A percentile compares a stretch with the other conserved stretches of the same genome.
These are phyloP conservation scores for Pteropus alecto DNA, from an alignment of 2,113 vertebrate species.

Conservation along the genomic window DNA sequence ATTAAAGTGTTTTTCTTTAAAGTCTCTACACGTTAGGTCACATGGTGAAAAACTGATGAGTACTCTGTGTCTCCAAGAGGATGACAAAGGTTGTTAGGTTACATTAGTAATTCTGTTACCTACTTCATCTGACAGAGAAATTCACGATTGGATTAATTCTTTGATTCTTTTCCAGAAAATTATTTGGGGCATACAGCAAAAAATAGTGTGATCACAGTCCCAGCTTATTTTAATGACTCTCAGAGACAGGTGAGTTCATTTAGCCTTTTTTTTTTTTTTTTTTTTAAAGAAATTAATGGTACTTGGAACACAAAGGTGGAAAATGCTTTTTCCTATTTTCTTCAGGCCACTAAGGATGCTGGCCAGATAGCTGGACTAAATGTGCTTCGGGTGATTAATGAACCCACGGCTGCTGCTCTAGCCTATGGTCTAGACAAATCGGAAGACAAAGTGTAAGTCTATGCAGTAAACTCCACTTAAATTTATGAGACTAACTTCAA, in stretches of 20 bases:
- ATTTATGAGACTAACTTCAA: not conserved
- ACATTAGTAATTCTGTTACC: not conserved
- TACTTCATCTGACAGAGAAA: not conserved
- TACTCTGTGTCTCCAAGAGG: not conserved
- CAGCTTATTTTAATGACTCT: constrained; percentile 99
- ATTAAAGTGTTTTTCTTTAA: not conserved
- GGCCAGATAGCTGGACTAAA: constrained; percentile 97
- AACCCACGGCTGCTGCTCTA: constrained; percentile 97
- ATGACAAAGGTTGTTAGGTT: not conserved
- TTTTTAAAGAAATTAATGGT: not conserved
- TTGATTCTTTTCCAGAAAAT: constrained; percentile 86
- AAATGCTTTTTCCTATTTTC: not conserved
- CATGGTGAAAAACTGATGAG: not conserved
- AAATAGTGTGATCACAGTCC: constrained; percentile 97
- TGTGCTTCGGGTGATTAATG: constrained; percentile 98
- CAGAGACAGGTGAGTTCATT: constrained; percentile 92
- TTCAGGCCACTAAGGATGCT: constrained; percentile 96
- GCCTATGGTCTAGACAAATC: constrained; percentile 99
- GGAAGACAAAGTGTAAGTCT: constrained; percentile 95
- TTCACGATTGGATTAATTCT: not conserved
- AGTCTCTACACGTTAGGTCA: not conserved
- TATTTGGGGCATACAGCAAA: constrained; percentile 94
- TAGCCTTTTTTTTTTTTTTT: not conserved
- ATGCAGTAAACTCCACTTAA: not conserved
- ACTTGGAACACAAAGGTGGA: not conserved